Conservation (phyloP, 2,113 vertebrate species). For the Sphyrna mokarran region DNA sequence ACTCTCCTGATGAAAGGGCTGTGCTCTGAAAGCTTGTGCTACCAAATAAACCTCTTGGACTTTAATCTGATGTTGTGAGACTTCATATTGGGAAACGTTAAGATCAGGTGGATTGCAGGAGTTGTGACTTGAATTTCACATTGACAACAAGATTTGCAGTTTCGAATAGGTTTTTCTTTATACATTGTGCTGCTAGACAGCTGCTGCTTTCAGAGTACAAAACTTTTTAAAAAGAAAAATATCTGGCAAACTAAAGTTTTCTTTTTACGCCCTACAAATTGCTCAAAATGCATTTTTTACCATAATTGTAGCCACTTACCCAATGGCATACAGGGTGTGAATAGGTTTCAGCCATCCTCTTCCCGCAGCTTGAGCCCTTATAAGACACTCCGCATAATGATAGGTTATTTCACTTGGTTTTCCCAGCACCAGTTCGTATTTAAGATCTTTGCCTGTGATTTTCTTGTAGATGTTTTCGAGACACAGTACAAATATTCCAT, state of each 20-base stretch:
- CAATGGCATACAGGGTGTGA: slow-evolving; percentile 71
- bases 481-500: slow-evolving; percentile 79
- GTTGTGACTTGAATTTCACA: not conserved
- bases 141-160: not conserved
- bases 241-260: not conserved
- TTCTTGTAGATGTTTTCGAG: slow-evolving; percentile 82
- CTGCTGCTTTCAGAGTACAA: not conserved
- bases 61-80: no score
- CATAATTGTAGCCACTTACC: slow-evolving; percentile 55
- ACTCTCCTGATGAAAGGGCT: no score
- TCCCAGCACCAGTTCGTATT: slow-evolving; percentile 71
- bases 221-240: not conserved
- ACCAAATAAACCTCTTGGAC: no score
- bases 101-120: not conserved
- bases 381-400: slow-evolving; percentile 72
- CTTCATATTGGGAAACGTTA: not conserved
- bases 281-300: not conserved
- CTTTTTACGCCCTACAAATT: not conserved
- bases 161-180: not conserved
- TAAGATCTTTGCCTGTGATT: slow-evolving; percentile 71
- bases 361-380: slow-evolving; percentile 63
- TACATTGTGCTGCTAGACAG: not conserved
- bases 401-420: slow-evolving; percentile 80
- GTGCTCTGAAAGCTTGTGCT: no score
- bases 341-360: slow-evolving; percentile 57